Base-by-base conservation (phyloP, 2,797 vertebrate genomes). In the Apogon hyalosoma region DNA sequence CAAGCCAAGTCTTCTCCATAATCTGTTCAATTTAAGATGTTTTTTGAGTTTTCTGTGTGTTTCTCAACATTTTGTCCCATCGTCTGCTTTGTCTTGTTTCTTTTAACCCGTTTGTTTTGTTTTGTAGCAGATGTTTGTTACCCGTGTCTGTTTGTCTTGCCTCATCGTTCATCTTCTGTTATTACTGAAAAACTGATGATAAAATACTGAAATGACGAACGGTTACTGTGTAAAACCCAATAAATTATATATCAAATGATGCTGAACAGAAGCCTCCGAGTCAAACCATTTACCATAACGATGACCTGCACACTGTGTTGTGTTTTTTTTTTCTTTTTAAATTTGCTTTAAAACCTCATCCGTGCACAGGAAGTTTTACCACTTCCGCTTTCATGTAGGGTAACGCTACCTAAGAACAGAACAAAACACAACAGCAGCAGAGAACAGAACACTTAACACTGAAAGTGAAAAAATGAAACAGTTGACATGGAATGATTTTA, bases 281-380 rank as follows among this genome's bases (percentile, higher is more conserved):
- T 75, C 45, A 31, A 42, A 36, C 19, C 36, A n/a, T 46, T 49
- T 46, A 9, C 0, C 0, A 11, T 51, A 0, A 5, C 50, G 24
- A 54, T 62, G 36, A 19, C 13, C n/a, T 54, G 53, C 18, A 63
- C 13, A 14, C 47, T 2, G 5, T 21, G 63, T 60, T 70, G 61
- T 77, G 7, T 62, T 38, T 21, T 24, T 24, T 24, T 24, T 24
- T 24, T 24, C 21, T 24, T 2, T 24, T 24, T 24, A 24, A 24
- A 24, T 24, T 24, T 24, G 21, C 21, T 24, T 24, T 24, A 24
- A 68, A 66, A 58, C 70, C 77, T 75, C 73, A 78, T 89, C 58
- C 1, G 77, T 63, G 41, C 36, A 90, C 91, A 91, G 94, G 92
- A 94, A 94, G 86, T 67, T 58, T 49, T 52, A 84, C 77, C 75